Conservation (phyloP, 2,797 vertebrate species). For the Cacajao melanocephalus region DNA sequence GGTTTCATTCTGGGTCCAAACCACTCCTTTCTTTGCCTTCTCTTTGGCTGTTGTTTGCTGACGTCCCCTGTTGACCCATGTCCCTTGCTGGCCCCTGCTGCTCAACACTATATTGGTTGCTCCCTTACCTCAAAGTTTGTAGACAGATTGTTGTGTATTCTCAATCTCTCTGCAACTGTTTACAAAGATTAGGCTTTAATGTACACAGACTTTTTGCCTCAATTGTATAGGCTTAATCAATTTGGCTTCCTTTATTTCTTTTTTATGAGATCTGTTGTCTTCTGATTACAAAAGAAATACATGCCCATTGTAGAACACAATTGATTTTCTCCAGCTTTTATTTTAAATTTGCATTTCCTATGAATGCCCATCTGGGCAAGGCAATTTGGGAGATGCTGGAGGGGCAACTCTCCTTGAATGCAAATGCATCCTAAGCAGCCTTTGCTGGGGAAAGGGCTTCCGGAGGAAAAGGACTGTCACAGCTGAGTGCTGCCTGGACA, state of each 20-base stretch:
- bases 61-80: neutral
- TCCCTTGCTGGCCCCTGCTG: neutral
- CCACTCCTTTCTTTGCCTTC: neutral
- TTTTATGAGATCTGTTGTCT: constrained; percentile 61
- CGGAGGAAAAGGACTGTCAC: neutral
- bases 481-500: neutral
- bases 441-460: neutral
- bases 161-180: neutral
- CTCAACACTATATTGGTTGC: neutral
- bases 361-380: constrained; percentile 23
- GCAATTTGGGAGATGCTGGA: neutral
- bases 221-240: constrained; percentile 43
- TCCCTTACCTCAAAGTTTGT: neutral
- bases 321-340: constrained; percentile 61
- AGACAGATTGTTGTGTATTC: neutral
- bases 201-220: constrained; percentile 40
- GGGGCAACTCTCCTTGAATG: neutral
- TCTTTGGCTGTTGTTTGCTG: neutral
- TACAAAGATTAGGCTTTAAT: constrained; percentile 42
- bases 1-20: neutral
- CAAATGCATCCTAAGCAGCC: neutral
- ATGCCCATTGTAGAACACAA: constrained; percentile 42
- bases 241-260: constrained; percentile 51
- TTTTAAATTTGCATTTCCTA: constrained; percentile 46
- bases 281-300: constrained; percentile 69